Percentiles rank a stretch among this genome's conserved stretches.
Evolutionary conservation across 2,797 vertebrate genomes (phyloP).

Genomic region (Lepilemur septentrionalis): DNA sequence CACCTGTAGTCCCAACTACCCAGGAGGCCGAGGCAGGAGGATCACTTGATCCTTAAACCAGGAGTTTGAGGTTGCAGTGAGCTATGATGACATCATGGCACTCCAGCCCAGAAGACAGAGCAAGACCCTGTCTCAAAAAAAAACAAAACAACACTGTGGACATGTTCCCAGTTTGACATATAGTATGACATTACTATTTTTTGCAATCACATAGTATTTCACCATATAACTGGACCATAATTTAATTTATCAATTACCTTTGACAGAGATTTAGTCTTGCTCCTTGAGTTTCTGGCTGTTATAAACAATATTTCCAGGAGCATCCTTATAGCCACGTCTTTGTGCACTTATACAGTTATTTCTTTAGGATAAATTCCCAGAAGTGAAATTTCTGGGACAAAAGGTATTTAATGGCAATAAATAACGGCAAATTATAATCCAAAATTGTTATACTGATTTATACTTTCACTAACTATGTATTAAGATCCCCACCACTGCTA

Average conservation of each 20-base stretch:
- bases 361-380: slow-evolving; percentile 2
- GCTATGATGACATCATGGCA: too few species aligned
- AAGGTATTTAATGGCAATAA: background rate
- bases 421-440: background rate
- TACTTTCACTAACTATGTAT: background rate
- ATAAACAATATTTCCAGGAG: background rate
- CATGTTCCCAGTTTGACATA: background rate
- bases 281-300: background rate
- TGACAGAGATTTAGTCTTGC: background rate
- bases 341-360: background rate
- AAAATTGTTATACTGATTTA: background rate
- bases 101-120: too few species aligned
- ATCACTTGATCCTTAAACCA: too few species aligned
- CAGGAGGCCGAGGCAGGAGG: too few species aligned
- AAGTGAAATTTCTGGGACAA: background rate
- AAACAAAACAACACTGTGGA: background rate
- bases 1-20: too few species aligned
- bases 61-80: too few species aligned
- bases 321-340: background rate
- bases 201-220: background rate
- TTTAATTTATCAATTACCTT: background rate
- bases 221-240: background rate
- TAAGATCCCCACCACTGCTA: background rate
- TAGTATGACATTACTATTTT: background rate
- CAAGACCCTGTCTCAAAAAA: too few species aligned